Evolutionary conservation across 2,888 invertebrate genomes (phyloP), one percentile per base, ranked within the genome.

Genomic region (Coronaproctus castanopsis): DNA sequence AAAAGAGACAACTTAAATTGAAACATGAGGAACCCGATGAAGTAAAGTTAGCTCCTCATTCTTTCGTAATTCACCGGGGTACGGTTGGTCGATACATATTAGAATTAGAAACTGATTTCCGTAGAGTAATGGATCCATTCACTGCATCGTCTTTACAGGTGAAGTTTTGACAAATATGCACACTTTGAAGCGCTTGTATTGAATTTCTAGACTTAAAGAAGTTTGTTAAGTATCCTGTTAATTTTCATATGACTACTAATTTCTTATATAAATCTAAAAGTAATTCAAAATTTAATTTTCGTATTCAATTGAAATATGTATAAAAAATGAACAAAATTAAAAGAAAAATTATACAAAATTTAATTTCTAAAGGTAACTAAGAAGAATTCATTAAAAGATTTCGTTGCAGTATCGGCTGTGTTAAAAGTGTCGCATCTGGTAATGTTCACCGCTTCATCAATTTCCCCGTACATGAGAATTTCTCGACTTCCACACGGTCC

Each of bases 51-150:
- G 91, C 92, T 1, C 97, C 97, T 0, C 97, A 97, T 75, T 91
- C 96, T 0, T 95, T 98, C 71, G 88, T 98, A 1, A 88, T 98
- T 66, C 88, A 92, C 69, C 81, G 90, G 59, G 97, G 97, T 21
- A 75, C 85, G 63, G 83, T 90, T 59, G 88, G 90, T 60, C 86
- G 85, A 64, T 81, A 86, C 68, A 80, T 92, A 19, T 75, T 80
- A 58, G 85, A 88, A 66, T 75, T 98, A 49, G 85, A 89, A 5
- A 80, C 79, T 68, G 95, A 98, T 73, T 85, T 95, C 69, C 80
- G 97, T 48, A 83, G 80, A 71, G 80, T 97, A 36, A 91, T 98
- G 91, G 95, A 96, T 70, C 98, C 98, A 0, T 96, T 84, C 69
- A 98, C 98, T 19, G 97, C 98, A 0, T 79, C 85, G 5, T 81